These are phyloP conservation scores for Tribolium madens DNA, from an alignment of 1,140 invertebrate genomes.

Conservation along the genomic window DNA sequence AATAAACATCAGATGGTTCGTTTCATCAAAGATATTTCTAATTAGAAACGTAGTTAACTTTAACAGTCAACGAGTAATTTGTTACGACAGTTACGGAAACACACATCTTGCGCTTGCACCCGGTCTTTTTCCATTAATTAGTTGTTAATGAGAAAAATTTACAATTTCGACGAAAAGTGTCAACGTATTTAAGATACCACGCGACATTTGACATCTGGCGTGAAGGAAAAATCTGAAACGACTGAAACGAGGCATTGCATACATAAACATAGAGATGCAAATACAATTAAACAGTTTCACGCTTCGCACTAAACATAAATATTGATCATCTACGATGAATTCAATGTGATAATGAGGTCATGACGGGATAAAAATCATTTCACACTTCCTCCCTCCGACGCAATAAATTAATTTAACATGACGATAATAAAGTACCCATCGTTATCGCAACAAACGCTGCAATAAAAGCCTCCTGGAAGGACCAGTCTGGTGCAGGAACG, in stretches of 20 bases:
- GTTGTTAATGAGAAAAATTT: constrained; percentile 15
- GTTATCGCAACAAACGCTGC: constrained; percentile 19
- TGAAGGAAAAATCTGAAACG: constrained; percentile 4
- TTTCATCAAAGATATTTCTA: constrained; percentile 20
- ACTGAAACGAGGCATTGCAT: constrained; percentile 4
- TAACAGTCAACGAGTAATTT: constrained; percentile 28
- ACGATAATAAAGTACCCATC: not conserved
- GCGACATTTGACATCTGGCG: constrained; percentile 8
- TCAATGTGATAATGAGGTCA: constrained; percentile 8
- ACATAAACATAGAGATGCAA: not conserved
- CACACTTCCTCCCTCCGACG: not conserved
- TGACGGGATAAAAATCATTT: not conserved
- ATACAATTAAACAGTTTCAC: constrained; percentile 14
- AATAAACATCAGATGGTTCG: constrained; percentile 25
- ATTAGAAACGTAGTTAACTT: constrained; percentile 32
- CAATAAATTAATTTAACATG: constrained; percentile 25
- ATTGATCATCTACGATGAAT: constrained; percentile 10
- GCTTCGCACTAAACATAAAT: constrained; percentile 8
- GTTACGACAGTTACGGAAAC: constrained; percentile 29
- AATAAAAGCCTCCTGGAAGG: constrained; percentile 17
- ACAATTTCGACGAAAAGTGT: not conserved
- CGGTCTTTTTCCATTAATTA: not conserved
- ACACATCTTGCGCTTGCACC: not conserved
- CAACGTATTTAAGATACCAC: not conserved
- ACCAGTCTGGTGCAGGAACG: constrained; percentile 22